A percentile compares a stretch with the other conserved stretches of the same genome.
These are phyloP conservation scores for Montipora cactus DNA, from an alignment of 64 coral and sea anemone species.

Conservation along the genomic window DNA sequence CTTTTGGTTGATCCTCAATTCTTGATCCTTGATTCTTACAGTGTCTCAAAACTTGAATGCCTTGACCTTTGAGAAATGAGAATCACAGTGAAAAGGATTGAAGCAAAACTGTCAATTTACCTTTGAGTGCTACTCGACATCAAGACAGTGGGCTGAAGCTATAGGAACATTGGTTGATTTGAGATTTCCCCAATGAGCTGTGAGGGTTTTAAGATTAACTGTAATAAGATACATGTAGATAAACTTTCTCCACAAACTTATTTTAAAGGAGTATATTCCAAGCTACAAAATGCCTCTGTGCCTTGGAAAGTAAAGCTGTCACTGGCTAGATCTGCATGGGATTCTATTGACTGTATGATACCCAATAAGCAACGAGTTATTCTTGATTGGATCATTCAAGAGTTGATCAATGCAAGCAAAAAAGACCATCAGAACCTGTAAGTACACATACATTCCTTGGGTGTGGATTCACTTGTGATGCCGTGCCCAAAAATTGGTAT, in stretches of 20 bases:
- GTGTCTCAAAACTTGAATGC: too few species aligned
- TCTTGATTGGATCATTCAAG: constrained; percentile 82
- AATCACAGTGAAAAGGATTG: too few species aligned
- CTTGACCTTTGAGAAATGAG: too few species aligned
- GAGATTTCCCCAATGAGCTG: too few species aligned
- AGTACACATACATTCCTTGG: background rate
- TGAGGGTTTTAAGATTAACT: too few species aligned
- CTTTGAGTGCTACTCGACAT: too few species aligned
- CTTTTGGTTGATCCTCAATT: too few species aligned
- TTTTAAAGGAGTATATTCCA: constrained; percentile 74
- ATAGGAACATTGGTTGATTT: too few species aligned
- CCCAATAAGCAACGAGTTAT: constrained; percentile 89
- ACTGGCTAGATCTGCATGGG: constrained; percentile 72
- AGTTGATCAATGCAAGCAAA: constrained; percentile 47
- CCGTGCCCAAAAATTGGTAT: too few species aligned
- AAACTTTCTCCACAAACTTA: background rate
- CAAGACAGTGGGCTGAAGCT: too few species aligned
- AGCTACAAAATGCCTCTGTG: constrained; percentile 61
- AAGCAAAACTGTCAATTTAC: too few species aligned
- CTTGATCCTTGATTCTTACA: too few species aligned
- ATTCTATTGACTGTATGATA: constrained; percentile 63
- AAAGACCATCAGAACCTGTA: constrained; percentile 36
- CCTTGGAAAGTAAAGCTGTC: constrained; percentile 62
- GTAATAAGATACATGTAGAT: background rate
- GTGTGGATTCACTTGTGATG: background rate